Conservation (phyloP, 2,888 invertebrate genomes). For the Chymomyza caudatula region DNA sequence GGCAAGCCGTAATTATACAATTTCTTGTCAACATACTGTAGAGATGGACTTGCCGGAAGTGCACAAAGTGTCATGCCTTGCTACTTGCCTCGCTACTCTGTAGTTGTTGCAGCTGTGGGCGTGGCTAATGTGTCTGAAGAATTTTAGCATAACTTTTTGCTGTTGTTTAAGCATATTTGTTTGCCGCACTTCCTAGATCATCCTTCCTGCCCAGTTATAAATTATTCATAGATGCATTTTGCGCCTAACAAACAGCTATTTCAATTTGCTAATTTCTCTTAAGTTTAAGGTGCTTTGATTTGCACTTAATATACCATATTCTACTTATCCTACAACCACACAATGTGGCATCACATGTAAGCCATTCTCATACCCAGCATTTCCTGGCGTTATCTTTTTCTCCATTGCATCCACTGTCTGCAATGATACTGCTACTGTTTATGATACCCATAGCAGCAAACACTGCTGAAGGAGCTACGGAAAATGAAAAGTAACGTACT, state of each 20-base stretch:
- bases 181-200: conserved; percentile 4
- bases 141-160: conserved; percentile 57
- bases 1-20: conserved; percentile 75
- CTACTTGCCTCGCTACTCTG: neutral
- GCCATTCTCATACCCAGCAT: neutral
- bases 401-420: conserved; percentile 47
- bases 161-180: conserved; percentile 40
- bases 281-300: too few relatives aligned
- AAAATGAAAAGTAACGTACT: conserved; percentile 63
- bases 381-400: too few relatives aligned
- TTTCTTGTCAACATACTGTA: conserved; percentile 73
- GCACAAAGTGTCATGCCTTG: conserved; percentile 49
- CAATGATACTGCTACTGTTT: conserved; percentile 67
- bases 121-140: conserved; percentile 10
- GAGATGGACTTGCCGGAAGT: conserved; percentile 53
- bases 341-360: neutral
- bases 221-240: conserved; percentile 61
- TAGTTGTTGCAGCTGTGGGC: neutral
- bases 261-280: conserved; percentile 50
- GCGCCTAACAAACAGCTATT: neutral
- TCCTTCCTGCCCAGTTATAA: conserved; percentile 37
- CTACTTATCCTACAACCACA: neutral
- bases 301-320: too few relatives aligned
- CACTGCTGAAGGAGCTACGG: conserved; percentile 49
- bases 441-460: neutral